Conservation (phyloP, 2,888 invertebrate genomes). For the Latheticus oryzae region DNA sequence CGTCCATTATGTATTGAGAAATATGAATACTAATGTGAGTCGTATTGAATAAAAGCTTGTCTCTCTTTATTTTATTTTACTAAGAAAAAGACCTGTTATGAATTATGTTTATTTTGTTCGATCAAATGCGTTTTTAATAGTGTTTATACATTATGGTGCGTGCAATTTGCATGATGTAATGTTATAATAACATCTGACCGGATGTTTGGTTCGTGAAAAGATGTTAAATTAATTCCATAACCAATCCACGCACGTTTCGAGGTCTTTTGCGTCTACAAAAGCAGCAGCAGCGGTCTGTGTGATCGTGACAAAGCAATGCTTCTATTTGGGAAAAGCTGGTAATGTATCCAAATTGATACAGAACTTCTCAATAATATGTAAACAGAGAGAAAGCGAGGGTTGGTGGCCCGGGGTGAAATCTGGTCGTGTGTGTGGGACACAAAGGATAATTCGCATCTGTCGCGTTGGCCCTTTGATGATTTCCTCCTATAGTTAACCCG, state of each 20-base stretch:
- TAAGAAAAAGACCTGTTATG: conserved; percentile 32
- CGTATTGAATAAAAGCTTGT: conserved; percentile 47
- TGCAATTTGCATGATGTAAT: conserved; percentile 23
- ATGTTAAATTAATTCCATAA: conserved; percentile 35
- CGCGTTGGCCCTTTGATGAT: conserved; percentile 62
- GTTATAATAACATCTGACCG: conserved; percentile 34
- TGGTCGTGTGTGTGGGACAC: conserved; percentile 56
- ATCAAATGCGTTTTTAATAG: conserved; percentile 44
- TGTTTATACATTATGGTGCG: conserved; percentile 6
- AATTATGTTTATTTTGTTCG: conserved; percentile 32
- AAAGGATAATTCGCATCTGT: conserved; percentile 63
- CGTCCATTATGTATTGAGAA: conserved; percentile 57
- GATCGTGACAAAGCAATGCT: conserved; percentile 30
- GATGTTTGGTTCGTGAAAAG: conserved; percentile 33
- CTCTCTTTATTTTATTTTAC: conserved; percentile 22
- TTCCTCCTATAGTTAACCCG: conserved; percentile 58
- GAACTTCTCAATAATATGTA: conserved; percentile 59
- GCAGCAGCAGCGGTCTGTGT: conserved; percentile 13
- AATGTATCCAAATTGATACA: conserved; percentile 57
- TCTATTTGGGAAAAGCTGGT: conserved; percentile 45
- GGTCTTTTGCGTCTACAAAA: conserved; percentile 9
- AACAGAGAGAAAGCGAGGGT: conserved; percentile 57
- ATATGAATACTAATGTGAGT: conserved; percentile 58
- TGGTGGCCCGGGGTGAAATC: conserved; percentile 50
- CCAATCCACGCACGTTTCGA: conserved; percentile 13